Evolutionary conservation across 2,113 vertebrate species (phyloP), one percentile per base, ranked within the genome.

Genomic region (Lepus europaeus): DNA sequence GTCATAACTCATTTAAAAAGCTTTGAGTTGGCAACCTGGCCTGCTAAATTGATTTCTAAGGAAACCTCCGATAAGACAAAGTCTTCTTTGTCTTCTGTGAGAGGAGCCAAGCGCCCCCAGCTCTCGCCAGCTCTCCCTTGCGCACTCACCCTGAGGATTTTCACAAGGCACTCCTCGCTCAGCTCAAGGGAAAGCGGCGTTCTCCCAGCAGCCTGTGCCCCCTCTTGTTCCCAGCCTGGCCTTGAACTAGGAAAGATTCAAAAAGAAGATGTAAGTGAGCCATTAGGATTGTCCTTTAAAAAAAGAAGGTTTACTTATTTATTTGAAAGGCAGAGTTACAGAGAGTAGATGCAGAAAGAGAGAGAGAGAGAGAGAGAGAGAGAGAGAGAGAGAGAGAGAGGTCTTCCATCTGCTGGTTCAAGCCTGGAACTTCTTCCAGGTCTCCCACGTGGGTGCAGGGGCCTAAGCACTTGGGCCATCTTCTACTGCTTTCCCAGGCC

Each of bases 161-260:
- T 93, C 27, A 5, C 53, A n/a, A 2, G 25, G 2, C 2, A 2
- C 14, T 53, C 53, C 56, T 56, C 3, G 20, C 9, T 73, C 53
- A 78, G 25, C 23, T 51, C 49, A n/a, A 11, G 17, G 80, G 77
- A 56, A 69, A 68, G 20, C 2, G 10, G 11, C 45, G 29, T 45
- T 31, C 22, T 9, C 49, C 33, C 56, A 53, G 11, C 10, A 22
- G 27, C 20, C 22, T 69, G 5, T 49, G 11, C 20, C 20, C 45
- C 17, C 39, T 72, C 77, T 29, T 51, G 14, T 90, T 77, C 89
- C 45, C 39, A 84, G 72, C 39, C 66, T 25, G n/a, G 14, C 49
- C 85, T 92, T 36, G 6, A 87, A 73, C 14, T 13, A 64, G 92
- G 73, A 72, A 36, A 90, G 77, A 89, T 29, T 73, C 23, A 64